phyloP scores from a whole-genome alignment of 2,888 invertebrate genomes.

The Eupithecia subfuscata region DNA sequence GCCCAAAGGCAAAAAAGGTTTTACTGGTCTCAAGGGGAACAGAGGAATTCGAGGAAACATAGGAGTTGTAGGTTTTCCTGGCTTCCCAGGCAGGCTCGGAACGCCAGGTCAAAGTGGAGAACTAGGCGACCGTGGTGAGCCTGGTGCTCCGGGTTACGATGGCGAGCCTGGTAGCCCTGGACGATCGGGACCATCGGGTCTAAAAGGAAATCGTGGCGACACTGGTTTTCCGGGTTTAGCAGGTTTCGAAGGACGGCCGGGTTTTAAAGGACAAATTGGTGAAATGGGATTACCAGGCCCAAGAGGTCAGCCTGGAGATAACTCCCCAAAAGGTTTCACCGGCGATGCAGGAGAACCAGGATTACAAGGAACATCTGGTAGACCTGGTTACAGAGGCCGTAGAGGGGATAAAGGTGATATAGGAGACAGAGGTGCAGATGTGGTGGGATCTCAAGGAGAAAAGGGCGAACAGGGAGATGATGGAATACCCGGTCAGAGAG shows the following conservation, averaged over 20 bases:
- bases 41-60: slow-evolving; percentile 68
- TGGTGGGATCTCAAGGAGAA: slow-evolving; percentile 81
- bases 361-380: slow-evolving; percentile 78
- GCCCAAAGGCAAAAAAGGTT: slow-evolving; percentile 83
- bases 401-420: slow-evolving; percentile 83
- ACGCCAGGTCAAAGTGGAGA: slow-evolving; percentile 56
- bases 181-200: slow-evolving; percentile 55
- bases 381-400: slow-evolving; percentile 63
- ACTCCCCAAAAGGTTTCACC: slow-evolving; percentile 84
- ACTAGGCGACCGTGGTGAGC: slow-evolving; percentile 90
- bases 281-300: slow-evolving; percentile 81
- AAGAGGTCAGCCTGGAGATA: slow-evolving; percentile 85
- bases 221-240: slow-evolving; percentile 54
- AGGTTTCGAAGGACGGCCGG: slow-evolving; percentile 63
- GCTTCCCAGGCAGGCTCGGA: slow-evolving; percentile 71
- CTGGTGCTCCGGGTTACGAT: slow-evolving; percentile 86
- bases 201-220: slow-evolving; percentile 60
- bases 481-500: slow-evolving; percentile 80
- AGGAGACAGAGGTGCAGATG: slow-evolving; percentile 82
- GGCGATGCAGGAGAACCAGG: slow-evolving; percentile 83
- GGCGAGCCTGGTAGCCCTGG: slow-evolving; percentile 80
- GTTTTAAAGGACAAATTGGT: slow-evolving; percentile 78
- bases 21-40: slow-evolving; percentile 72
- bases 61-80: slow-evolving; percentile 71
- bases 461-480: slow-evolving; percentile 85